Base-by-base conservation (phyloP, 2,797 vertebrate genomes). In the Phoeniculus purpureus region DNA sequence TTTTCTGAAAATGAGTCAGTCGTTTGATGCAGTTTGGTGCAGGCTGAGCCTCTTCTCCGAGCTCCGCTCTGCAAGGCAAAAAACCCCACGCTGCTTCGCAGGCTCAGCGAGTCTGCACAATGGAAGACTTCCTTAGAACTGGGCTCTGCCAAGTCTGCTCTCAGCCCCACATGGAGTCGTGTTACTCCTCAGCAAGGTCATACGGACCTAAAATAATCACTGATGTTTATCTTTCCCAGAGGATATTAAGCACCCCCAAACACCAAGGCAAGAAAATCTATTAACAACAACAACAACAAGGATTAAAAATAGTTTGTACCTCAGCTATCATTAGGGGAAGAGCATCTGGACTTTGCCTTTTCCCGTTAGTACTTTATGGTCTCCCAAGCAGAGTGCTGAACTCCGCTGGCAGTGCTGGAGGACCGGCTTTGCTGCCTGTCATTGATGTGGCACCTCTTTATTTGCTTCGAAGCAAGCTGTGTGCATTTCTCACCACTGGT, bases 31-130 rank as follows among this genome's bases (percentile, higher is more conserved):
- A 85, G 75, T 90, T 94, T 80, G 81, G 56, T 93, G 87, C 89
- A 79, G 79, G 43, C 71, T 70, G 40, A 65, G 83, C 90, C 82
- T 74, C 89, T 93, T 94, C 72, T 84, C 92, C 85, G 82, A 58
- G 86, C 93, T 96, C 80, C 15, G 2, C 58, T 62, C 65, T 83
- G 67, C 94, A 81, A 91, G 86, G 80, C 82, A 85, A 76, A 89
- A 89, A 88, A n/a, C n/a, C 91, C 37, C 74, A 86, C 83, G 81
- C 74, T 94, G 82, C 94, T 93, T 94, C 94, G 92, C 81, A 91
- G 76, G 66, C 87, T 81, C 93, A 94, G 89, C 92, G 95, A 94
- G 94, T 85, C 95, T 93, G 95, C 95, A 96, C 96, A 92, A 89
- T 88, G 73, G 84, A 95, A 94, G 92, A 94, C 64, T 86, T 94